A percentile compares a stretch with the other conserved stretches of the same genome.
Evolutionary conservation across 2,888 invertebrate genomes (phyloP).

Genomic region (Blomia tropicalis): DNA sequence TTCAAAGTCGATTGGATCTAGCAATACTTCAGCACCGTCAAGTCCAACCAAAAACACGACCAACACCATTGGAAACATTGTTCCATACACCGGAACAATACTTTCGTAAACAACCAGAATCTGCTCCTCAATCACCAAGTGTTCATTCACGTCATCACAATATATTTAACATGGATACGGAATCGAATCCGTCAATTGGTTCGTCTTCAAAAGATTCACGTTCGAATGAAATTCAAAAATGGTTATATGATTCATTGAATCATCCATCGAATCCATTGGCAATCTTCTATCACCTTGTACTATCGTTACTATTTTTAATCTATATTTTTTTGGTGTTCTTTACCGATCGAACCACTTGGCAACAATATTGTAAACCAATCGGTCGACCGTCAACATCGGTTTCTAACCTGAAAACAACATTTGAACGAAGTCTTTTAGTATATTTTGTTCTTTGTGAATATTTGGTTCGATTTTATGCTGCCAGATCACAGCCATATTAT

Average conservation of each 20-base stretch:
- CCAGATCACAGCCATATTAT: slow-evolving; percentile 3
- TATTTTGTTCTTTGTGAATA: slow-evolving; percentile 10
- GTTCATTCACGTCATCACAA: too few relatives aligned
- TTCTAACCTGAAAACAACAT: background rate
- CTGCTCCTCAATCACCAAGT: too few relatives aligned
- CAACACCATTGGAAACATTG: too few relatives aligned
- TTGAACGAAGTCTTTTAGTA: background rate
- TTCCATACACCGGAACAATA: too few relatives aligned
- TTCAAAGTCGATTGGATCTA: too few relatives aligned
- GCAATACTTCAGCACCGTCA: too few relatives aligned
- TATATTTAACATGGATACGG: too few relatives aligned
- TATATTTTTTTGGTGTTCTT: slow-evolving; percentile 15
- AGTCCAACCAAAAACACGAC: too few relatives aligned
- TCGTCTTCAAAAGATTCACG: too few relatives aligned
- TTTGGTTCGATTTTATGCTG: slow-evolving; percentile 4
- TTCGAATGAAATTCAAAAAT: background rate
- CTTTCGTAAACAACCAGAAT: too few relatives aligned
- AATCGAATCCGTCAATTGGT: too few relatives aligned
- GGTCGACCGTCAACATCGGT: background rate
- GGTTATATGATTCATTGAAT: slow-evolving; percentile 8
- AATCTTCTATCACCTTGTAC: slow-evolving; percentile 7
- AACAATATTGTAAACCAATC: background rate
- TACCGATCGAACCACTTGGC: background rate
- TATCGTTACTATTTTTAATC: slow-evolving; percentile 7
- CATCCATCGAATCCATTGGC: background rate